Evolutionary conservation across 1,140 invertebrate species (phyloP).

Genomic region (Delia radicum): DNA sequence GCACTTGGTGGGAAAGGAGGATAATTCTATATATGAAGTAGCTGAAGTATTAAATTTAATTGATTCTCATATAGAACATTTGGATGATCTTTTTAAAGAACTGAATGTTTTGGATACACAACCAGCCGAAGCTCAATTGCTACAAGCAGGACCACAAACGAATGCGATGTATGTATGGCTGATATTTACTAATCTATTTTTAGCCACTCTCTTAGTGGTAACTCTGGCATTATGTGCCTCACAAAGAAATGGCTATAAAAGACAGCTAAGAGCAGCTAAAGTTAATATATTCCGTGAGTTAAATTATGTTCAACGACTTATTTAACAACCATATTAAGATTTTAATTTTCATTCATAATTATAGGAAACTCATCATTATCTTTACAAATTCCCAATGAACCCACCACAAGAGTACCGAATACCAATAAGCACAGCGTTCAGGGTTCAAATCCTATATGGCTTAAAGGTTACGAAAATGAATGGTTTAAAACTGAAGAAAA

Average conservation of each 20-base stretch:
- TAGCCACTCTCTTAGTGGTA: slow-evolving; percentile 74
- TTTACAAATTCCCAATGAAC: slow-evolving; percentile 38
- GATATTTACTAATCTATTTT: slow-evolving; percentile 75
- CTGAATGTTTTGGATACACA: slow-evolving; percentile 88
- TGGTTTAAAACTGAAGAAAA: slow-evolving; percentile 90
- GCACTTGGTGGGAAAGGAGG: slow-evolving; percentile 84
- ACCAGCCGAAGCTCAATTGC: slow-evolving; percentile 68
- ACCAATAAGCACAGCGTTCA: slow-evolving; percentile 92
- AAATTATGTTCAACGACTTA: background rate
- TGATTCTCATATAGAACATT: slow-evolving; percentile 86
- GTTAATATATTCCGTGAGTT: slow-evolving; percentile 85
- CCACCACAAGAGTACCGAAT: slow-evolving; percentile 76
- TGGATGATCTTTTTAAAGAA: slow-evolving; percentile 88
- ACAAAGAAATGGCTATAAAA: slow-evolving; percentile 77
- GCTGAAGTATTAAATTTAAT: slow-evolving; percentile 79
- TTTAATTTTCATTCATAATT: background rate
- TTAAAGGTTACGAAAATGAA: slow-evolving; percentile 90
- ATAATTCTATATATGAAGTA: slow-evolving; percentile 90
- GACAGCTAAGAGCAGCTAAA: slow-evolving; percentile 90
- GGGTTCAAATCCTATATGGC: slow-evolving; percentile 94
- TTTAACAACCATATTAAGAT: background rate
- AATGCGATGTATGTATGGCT: slow-evolving; percentile 73
- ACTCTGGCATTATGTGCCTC: slow-evolving; percentile 78
- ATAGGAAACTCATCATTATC: slow-evolving; percentile 45
- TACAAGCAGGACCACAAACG: slow-evolving; percentile 58